These are phyloP conservation scores for Leontocebus nigricollis DNA, from an alignment of 2,797 vertebrate genomes.

Conservation along the genomic window DNA sequence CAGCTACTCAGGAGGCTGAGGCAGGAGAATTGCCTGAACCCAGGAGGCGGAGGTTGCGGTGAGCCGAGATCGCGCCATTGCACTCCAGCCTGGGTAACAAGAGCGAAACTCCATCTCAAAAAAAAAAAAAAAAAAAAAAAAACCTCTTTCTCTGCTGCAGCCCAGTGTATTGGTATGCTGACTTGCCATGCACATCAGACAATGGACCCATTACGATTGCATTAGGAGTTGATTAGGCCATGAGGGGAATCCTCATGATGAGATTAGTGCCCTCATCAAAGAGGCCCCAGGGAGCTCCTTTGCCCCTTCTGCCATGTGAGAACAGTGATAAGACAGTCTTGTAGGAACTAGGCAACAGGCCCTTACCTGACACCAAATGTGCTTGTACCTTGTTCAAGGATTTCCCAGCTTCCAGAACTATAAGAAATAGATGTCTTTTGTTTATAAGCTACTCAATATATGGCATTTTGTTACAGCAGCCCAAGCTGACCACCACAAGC, in stretches of 20 bases:
- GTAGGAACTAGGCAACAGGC: not conserved
- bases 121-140: too few relatives aligned
- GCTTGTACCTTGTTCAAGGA: too few relatives aligned
- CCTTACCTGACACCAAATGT: not conserved
- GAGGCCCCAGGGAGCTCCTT: not conserved
- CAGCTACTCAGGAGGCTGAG: too few relatives aligned
- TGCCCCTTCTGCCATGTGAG: not conserved
- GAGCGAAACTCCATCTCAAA: too few relatives aligned
- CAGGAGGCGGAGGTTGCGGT: too few relatives aligned
- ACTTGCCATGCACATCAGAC: not conserved
- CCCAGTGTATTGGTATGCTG: not conserved
- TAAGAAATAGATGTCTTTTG: not conserved
- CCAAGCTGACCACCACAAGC: not conserved
- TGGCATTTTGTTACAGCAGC: not conserved
- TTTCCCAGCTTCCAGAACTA: not conserved
- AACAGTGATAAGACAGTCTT: not conserved
- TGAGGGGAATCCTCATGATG: too few relatives aligned
- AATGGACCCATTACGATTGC: not conserved
- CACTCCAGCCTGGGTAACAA: too few relatives aligned
- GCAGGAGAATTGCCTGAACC: too few relatives aligned
- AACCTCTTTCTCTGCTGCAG: not conserved
- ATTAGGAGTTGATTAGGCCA: not conserved
- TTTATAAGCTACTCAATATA: not conserved
- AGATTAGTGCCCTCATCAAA: not conserved
- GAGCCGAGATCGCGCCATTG: too few relatives aligned